These are phyloP conservation scores for Hexactinellida sp. DNA, from an alignment of 37 sponge, comb jelly and placozoan species.

Conservation along the genomic window DNA sequence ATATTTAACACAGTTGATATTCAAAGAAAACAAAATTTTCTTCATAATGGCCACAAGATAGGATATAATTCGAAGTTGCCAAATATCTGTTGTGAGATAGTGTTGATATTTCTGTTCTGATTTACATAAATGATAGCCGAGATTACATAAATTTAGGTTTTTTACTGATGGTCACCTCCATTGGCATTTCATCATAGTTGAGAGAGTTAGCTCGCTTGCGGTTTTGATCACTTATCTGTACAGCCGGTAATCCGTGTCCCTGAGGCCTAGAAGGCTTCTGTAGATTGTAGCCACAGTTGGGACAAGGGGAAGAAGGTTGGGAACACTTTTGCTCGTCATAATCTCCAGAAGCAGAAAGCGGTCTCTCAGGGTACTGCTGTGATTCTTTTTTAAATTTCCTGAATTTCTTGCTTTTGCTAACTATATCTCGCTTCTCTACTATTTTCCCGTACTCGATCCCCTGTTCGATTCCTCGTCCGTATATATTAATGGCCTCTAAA, in stretches of 20 bases:
- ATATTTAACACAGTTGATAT: background rate
- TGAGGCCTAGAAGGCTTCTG: background rate
- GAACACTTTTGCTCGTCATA: background rate
- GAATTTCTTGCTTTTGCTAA: background rate
- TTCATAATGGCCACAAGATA: background rate
- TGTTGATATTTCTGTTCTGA: too few species aligned
- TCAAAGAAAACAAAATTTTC: background rate
- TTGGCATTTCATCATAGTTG: background rate
- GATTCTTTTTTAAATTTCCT: background rate
- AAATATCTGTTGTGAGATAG: background rate
- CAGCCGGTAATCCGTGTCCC: background rate
- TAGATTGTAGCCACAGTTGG: background rate
- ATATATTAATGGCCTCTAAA: slow-evolving; percentile 14
- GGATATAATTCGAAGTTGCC: background rate
- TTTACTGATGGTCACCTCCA: background rate
- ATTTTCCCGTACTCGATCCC: slow-evolving; percentile 1
- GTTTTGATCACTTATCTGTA: background rate
- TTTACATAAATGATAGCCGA: background rate
- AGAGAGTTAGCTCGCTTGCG: background rate
- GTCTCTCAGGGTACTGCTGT: background rate
- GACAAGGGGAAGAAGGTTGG: background rate
- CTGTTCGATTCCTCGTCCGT: background rate
- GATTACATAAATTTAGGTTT: background rate
- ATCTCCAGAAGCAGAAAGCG: background rate
- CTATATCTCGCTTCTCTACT: background rate